Evolutionary conservation across 2,113 vertebrate genomes (phyloP).

Genomic region (Gambusia affinis): DNA sequence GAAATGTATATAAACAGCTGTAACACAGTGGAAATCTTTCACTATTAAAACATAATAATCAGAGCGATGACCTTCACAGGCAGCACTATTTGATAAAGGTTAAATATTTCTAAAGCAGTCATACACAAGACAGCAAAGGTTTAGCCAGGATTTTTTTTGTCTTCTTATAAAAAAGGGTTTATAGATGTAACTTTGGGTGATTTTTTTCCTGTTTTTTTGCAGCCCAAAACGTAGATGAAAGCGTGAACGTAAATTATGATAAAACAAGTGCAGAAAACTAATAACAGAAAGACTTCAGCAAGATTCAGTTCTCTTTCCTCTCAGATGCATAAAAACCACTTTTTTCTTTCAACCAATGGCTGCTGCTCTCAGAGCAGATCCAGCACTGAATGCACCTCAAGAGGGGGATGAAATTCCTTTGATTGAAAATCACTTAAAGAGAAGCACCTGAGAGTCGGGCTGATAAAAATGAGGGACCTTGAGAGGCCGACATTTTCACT

Average conservation of each 20-base stretch:
- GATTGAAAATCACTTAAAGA: constrained; percentile 60
- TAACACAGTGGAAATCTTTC: neutral
- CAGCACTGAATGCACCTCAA: constrained; percentile 54
- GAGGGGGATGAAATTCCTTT: constrained; percentile 52
- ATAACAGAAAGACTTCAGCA: neutral
- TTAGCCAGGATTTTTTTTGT: neutral
- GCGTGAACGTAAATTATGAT: neutral
- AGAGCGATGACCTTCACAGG: neutral
- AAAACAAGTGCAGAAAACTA: neutral
- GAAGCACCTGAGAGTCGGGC: constrained; percentile 41
- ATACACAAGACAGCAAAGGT: constrained; percentile 3
- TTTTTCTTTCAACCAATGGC: constrained; percentile 37
- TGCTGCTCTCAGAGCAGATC: constrained; percentile 45
- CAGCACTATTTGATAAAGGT: constrained; percentile 2
- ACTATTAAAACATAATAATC: neutral
- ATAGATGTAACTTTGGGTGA: neutral
- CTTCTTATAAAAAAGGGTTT: neutral
- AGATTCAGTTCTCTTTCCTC: neutral
- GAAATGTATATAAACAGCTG: neutral
- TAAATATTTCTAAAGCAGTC: constrained; percentile 9
- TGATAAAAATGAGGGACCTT: constrained; percentile 66
- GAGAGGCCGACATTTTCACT: constrained; percentile 59
- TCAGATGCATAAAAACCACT: neutral
- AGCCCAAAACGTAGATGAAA: neutral
- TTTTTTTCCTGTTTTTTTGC: neutral